Base-by-base conservation (phyloP, 2,797 vertebrate species). In the Lepilemur ruficaudatus region DNA sequence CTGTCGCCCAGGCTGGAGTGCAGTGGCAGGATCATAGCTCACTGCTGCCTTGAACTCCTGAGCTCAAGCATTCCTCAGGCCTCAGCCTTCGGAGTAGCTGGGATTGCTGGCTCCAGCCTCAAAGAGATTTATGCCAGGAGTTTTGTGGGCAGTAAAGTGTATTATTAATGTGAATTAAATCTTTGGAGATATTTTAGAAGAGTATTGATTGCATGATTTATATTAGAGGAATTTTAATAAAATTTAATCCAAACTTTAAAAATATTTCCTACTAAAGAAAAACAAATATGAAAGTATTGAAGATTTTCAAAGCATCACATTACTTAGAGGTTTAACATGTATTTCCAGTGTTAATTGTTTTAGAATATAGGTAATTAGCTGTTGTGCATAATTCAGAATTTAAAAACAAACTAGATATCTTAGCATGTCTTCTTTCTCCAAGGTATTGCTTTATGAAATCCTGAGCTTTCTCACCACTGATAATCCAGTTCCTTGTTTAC, bases 131-230 rank as follows among this genome's bases (percentile, higher is more conserved):
- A 41, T 75, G 87, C 91, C 86, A 96, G 65, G 72, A 46, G 15
- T 84, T 93, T 96, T 76, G 6, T 93, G 67, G 23, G 41, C 67
- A 93, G 59, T 81, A 67, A 92, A 67, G 10, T 93, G 8, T 96
- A 76, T 87, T 85, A 7, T 90, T 67, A 50, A 78, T 94, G 41
- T 86, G 59, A 93, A 76, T 90, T 88, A 91, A 89, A 32, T 87
- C 32, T 97, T 88, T 57, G 85, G 48, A 89, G 43, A 72, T 59
- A 93, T 96, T 96, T 84, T 93, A 63, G 72, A 91, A 87, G 82
- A 84, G 9, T 46, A 57, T 89, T 94, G n/a, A 57, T 89, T 94
- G n/a, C 9, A 73, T 95, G 25, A 78, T 92, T 94, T 93, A 52
- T 73, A 43, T 52, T 20, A 96, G 63, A 83, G 18, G 50, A 91